Conservation (phyloP, 2,797 vertebrate genomes). For the Spatula clypeata region DNA sequence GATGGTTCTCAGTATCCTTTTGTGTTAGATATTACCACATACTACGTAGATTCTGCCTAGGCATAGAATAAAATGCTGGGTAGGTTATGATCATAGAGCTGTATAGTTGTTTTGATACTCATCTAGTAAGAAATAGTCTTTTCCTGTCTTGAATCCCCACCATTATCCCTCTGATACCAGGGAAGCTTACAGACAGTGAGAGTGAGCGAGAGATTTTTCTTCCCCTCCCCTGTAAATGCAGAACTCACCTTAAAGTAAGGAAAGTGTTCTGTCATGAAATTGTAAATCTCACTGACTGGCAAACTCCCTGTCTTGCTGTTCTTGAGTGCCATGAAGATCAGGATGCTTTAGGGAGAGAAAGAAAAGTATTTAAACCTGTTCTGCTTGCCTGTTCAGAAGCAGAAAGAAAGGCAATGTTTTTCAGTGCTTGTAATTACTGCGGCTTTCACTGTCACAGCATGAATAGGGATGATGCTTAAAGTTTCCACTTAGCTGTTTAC, state of each 20-base stretch:
- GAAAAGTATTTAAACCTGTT: slow-evolving; percentile 9
- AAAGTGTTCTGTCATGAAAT: slow-evolving; percentile 98
- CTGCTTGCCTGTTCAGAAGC: neutral
- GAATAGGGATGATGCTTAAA: neutral
- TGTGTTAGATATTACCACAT: neutral
- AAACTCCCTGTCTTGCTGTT: slow-evolving; percentile 97
- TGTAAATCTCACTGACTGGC: slow-evolving; percentile 99
- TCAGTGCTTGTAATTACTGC: accelerated
- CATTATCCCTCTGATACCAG: neutral
- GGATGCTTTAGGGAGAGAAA: slow-evolving; percentile 89
- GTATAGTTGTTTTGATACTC: neutral
- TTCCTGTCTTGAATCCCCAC: neutral
- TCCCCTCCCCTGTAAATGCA: neutral
- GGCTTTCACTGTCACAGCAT: neutral
- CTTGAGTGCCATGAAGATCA: slow-evolving; percentile 98
- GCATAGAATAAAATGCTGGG: neutral
- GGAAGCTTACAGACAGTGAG: neutral
- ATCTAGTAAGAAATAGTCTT: neutral
- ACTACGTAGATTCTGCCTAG: neutral
- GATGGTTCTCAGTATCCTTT: neutral
- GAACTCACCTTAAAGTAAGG: slow-evolving; percentile 97
- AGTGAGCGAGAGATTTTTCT: neutral
- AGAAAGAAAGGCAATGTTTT: neutral
- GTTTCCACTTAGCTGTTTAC: neutral
- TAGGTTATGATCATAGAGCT: neutral